Base-by-base conservation (phyloP, 2,888 invertebrate species). In the Drosophila planitibia region DNA sequence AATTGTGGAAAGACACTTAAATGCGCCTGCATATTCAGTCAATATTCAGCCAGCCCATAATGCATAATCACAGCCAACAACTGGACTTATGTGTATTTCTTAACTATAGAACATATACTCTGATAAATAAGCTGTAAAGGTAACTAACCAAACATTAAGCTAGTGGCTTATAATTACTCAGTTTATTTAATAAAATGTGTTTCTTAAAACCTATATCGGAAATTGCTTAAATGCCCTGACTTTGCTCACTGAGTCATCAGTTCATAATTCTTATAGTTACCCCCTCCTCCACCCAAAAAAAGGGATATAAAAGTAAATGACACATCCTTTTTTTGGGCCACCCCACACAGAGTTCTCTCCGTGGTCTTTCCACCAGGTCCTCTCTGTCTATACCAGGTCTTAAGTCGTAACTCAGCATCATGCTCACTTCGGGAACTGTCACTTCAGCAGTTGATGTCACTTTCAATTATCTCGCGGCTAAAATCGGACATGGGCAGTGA, bases 401-500 rank as follows among this genome's bases (percentile, higher is more conserved):
- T 4, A 9, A 25, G 25, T 47, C 47, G 47, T 25, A 28, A 47
- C 47, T 47, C 47, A 47, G 25, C 47, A 47, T 74, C 66, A 62
- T 59, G 62, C 51, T n/a, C 73, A 32, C 47, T 59, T 63, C 54
- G 10, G 37, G 39, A 71, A 64, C 64, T 64, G 58, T 49, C 72
- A 28, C 47, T 54, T 22, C 41, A 32, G 25, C 39, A 41, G 54
- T 63, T 53, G 52, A 70, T 62, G 33, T 55, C 39, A 51, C 55
- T 19, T 52, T 33, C 32, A 55, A 12, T 57, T 81, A 79, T 79
- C 81, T 68, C 6, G n/a, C 22, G n/a, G 3, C 10, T 14, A 54
- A 44, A 33, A 77, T 77, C 79, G 57, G 19, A 41, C 39, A n/a
- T 16, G 30, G 62, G 10, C 33, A 39, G 51, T 74, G 79, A 19